These are phyloP conservation scores for Drosophila ochracea DNA, from an alignment of 2,888 invertebrate species.

Conservation along the genomic window DNA sequence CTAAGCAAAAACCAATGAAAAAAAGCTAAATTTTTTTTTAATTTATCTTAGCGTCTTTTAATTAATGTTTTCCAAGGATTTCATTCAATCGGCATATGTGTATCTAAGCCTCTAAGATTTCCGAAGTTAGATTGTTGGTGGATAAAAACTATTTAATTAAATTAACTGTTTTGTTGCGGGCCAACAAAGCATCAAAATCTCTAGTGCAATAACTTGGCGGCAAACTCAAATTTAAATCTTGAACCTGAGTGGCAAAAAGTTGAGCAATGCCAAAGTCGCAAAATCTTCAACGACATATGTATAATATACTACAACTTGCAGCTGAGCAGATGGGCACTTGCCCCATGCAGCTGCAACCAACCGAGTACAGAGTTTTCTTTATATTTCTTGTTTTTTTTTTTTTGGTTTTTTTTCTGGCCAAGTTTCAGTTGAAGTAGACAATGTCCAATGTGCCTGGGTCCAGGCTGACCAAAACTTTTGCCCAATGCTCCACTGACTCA, in stretches of 20 bases:
- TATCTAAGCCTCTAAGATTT: background rate
- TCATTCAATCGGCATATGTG: background rate
- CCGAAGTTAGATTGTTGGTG: background rate
- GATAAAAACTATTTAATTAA: slow-evolving; percentile 23
- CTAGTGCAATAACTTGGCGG: slow-evolving; percentile 18
- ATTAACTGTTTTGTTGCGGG: slow-evolving; percentile 21
- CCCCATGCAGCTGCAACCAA: slow-evolving; percentile 6
- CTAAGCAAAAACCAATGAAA: background rate
- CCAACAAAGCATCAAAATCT: slow-evolving; percentile 3
- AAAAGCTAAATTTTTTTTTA: too few species aligned
- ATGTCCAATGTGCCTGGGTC: slow-evolving; percentile 25
- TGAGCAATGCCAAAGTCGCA: slow-evolving; percentile 34
- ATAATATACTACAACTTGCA: slow-evolving; percentile 4
- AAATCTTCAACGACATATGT: slow-evolving; percentile 16
- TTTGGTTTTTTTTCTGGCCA: background rate
- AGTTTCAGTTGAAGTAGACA: slow-evolving; percentile 46
- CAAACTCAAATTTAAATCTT: slow-evolving; percentile 36
- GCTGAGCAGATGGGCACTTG: slow-evolving; percentile 1
- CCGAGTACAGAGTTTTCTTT: background rate
- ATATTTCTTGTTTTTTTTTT: background rate
- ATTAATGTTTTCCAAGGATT: background rate
- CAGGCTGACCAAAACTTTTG: slow-evolving; percentile 53
- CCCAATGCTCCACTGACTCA: slow-evolving; percentile 15
- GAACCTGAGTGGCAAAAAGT: slow-evolving; percentile 36
- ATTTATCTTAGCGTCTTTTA: background rate